phyloP scores from a whole-genome alignment of 2,888 invertebrate species.

The Oscheius sp. region DNA sequence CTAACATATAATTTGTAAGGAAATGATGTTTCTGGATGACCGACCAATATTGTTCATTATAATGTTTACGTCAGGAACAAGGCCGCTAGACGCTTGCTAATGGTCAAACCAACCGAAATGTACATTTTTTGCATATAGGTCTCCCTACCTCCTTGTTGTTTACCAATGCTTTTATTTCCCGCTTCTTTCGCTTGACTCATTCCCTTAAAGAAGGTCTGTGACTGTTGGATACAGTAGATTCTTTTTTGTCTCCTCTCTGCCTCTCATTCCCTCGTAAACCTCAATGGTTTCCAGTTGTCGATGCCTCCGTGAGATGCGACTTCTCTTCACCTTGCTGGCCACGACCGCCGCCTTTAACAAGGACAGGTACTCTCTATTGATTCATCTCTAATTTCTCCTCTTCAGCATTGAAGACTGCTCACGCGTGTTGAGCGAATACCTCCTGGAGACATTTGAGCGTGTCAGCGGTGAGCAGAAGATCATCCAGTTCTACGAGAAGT shows the following conservation, averaged over 20 bases:
- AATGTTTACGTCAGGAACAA: no score
- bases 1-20: no score
- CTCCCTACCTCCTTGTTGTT: no score
- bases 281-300: background rate
- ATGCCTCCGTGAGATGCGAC: constrained; percentile 31
- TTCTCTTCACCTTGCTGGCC: constrained; percentile 31
- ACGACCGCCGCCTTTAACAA: constrained; percentile 27
- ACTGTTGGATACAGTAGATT: no score
- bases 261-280: background rate
- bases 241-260: background rate
- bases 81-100: no score
- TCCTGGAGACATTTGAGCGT: constrained; percentile 54
- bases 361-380: constrained; percentile 16
- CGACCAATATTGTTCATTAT: no score
- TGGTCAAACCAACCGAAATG: no score
- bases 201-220: no score
- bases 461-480: constrained; percentile 65
- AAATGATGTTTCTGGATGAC: no score
- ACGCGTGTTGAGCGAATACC: constrained; percentile 54
- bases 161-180: no score
- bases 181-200: no score
- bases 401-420: constrained; percentile 62
- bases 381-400: constrained; percentile 16
- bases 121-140: no score
- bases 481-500: constrained; percentile 58